Evolutionary conservation across 2,797 vertebrate species (phyloP), one percentile per base, ranked within the genome.

Genomic region (Prunella strophiata): DNA sequence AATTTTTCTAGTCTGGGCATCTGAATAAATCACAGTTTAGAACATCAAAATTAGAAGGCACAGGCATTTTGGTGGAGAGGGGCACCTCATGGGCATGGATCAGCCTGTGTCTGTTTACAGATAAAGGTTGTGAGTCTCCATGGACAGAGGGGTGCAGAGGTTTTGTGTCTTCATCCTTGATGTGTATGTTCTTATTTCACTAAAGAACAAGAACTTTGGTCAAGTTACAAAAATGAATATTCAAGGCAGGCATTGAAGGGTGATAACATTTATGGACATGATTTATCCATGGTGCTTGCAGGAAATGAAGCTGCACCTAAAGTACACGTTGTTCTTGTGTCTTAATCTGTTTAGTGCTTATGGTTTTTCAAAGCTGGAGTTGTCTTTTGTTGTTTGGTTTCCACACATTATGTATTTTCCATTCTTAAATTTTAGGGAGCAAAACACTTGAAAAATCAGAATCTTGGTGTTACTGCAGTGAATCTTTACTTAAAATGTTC

Each of bases 301-400:
- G 66, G 74, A 77, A 73, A 72, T 59, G 21, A 48, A 50, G 48
- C 32, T 75, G 26, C 29, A 22, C 19, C 4, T 55, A 12, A 68
- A 86, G 25, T 13, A 16, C 25, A 3, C 2, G 0, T 11, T 62
- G 15, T 71, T 91, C 16, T 61, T 83, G 3, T 1, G 0, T 52
- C 42, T 38, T 54, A 20, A 71, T 50, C 47, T 81, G 5, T 51
- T 59, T 10, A 20, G 32, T 42, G 27, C 32, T 84, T 45, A 5
- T 19, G 34, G 26, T 14, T 79, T 72, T 66, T 59, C 27, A 54
- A 20, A 91, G 42, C 26, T 70, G 51, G 40, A 63, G 9, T 45
- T 34, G 1, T 25, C 21, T 62, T 82, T 26, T 50, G 48, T 54
- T 91, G 7, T 76, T 91, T 47, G 48, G 9, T 77, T 70, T 47